Evolutionary conservation across 2,888 invertebrate genomes (phyloP), one percentile per base, ranked within the genome.

Genomic region (Chesias legatella): DNA sequence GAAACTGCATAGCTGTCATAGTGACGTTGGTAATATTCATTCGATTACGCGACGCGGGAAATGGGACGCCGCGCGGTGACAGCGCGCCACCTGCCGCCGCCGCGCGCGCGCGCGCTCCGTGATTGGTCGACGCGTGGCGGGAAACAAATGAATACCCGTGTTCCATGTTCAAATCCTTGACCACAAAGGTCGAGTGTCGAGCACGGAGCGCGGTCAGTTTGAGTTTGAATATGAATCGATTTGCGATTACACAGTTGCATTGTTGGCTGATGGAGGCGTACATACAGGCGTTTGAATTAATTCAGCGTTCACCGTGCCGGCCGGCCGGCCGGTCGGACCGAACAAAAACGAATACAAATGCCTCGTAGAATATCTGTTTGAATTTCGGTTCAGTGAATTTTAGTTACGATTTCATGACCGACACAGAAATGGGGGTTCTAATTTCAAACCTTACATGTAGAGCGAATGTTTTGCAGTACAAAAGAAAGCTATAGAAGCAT

Each of bases 11-110:
- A 68, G 72, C 73, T 79, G 79, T 75, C 82, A 74, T 43, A 60
- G 63, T 81, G 80, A 79, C 79, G 69, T 78, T 80, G 80, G 85
- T 84, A 84, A 85, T 85, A 85, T 84, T 84, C 85, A 86, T 86
- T 82, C 78, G 81, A 82, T 83, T 84, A 82, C 72, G 68, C 53
- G 65, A 11, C 53, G 76, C 79, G 81, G 79, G 81, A 80, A 81
- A 82, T 79, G 80, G 79, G 72, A 72, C 73, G 69, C 68, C 68
- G 61, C 67, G 66, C 68, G 73, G 67, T 74, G 83, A 80, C 79
- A 79, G 77, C 73, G 66, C 70, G 68, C 65, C 83, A 83, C 81
- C 80, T 79, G 81, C 65, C 63, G 53, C 60, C 47, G 56, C 58
- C 65, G 57, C 58, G 38, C 43, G 55, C 65, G 57, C 58, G 38